A percentile compares a stretch with the other conserved stretches of the same genome.
These are phyloP conservation scores for Ephialtes manifestator DNA, from an alignment of 2,888 invertebrate genomes.

Conservation along the genomic window DNA sequence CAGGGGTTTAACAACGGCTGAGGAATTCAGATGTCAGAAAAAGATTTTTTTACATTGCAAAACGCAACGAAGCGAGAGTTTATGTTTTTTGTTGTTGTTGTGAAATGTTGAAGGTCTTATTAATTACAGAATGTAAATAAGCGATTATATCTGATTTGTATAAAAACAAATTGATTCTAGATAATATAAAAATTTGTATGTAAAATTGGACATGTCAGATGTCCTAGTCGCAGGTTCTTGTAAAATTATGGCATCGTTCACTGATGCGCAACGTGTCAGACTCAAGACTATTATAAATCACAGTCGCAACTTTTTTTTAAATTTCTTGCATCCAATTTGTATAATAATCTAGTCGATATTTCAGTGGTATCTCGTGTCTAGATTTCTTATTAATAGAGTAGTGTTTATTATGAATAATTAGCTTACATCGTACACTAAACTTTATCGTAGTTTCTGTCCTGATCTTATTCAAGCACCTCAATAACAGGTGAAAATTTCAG, in stretches of 20 bases:
- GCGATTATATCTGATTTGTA: too few species aligned
- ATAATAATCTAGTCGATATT: conserved; percentile 9
- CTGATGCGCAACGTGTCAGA: conserved; percentile 4
- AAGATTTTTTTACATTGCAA: background rate
- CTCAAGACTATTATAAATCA: conserved; percentile 11
- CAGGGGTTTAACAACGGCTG: background rate
- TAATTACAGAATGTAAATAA: background rate
- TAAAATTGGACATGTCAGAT: too few species aligned
- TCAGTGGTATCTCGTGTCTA: background rate
- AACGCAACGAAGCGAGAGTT: background rate
- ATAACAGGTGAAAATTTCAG: background rate
- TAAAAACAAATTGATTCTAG: too few species aligned
- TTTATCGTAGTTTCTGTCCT: background rate
- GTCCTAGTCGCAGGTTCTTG: too few species aligned
- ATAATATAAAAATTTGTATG: too few species aligned
- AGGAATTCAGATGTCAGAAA: background rate
- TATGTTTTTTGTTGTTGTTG: background rate
- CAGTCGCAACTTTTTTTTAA: background rate
- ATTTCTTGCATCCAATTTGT: background rate
- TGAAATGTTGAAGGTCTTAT: background rate
- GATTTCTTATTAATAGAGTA: too few species aligned
- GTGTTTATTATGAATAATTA: too few species aligned
- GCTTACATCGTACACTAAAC: too few species aligned
- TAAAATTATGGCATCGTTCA: background rate
- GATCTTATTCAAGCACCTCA: background rate